Evolutionary conservation across 2,113 vertebrate genomes (phyloP).

Genomic region (Elgaria multicarinata): DNA sequence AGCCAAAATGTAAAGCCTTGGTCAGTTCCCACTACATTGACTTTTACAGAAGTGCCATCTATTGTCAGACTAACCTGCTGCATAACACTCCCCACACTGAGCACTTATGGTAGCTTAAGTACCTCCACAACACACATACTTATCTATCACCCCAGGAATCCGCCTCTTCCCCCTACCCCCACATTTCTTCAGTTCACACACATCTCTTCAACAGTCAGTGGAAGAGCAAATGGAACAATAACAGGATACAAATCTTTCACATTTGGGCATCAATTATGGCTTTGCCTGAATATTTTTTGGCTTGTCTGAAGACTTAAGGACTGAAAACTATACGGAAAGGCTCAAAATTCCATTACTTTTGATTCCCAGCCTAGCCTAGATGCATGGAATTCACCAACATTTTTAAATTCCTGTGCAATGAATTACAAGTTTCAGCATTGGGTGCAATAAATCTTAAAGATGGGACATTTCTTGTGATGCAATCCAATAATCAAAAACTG

Average conservation of each 20-base stretch:
- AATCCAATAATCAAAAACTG: background rate
- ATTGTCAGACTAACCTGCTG: background rate
- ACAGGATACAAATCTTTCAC: background rate
- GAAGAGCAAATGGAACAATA: background rate
- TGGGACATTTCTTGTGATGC: background rate
- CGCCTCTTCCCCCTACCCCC: background rate
- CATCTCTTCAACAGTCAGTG: background rate
- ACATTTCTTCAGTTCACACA: background rate
- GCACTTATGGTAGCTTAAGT: background rate
- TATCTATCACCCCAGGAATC: background rate
- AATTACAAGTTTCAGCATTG: background rate
- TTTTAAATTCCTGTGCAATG: background rate
- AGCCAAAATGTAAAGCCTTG: background rate
- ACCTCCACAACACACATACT: background rate
- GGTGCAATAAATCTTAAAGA: background rate
- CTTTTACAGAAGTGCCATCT: background rate
- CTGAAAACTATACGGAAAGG: background rate
- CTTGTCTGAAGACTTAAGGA: background rate
- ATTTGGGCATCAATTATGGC: background rate
- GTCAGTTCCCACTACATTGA: background rate
- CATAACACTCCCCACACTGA: background rate
- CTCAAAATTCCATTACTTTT: background rate
- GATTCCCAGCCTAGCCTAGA: background rate
- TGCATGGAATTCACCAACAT: background rate
- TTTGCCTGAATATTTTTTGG: slow-evolving; percentile 10